Conservation (phyloP, 2,888 invertebrate genomes). For the Drosophila monieri region DNA sequence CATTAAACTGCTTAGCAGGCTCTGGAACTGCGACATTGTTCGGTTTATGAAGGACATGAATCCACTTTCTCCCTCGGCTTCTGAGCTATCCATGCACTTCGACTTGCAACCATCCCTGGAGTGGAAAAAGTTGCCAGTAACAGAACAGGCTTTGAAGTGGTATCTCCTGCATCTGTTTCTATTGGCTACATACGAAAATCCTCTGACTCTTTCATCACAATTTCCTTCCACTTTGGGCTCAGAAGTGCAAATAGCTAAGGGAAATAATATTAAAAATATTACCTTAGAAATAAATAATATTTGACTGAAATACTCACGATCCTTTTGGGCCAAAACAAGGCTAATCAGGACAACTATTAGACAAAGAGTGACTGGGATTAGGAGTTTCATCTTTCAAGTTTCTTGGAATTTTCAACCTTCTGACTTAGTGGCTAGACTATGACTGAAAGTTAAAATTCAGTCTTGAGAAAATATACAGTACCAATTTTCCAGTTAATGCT, state of each 20-base stretch:
- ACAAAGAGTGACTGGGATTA: neutral
- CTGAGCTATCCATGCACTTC: neutral
- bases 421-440: neutral
- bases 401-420: neutral
- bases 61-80: neutral
- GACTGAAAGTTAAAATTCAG: neutral
- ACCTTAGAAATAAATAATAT: neutral
- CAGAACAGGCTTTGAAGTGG: neutral
- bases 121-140: neutral
- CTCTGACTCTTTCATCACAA: slow-evolving; percentile 1
- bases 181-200: neutral
- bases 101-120: neutral
- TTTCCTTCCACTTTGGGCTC: neutral
- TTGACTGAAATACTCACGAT: neutral
- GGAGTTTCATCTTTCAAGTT: neutral
- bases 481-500: neutral
- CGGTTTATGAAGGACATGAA: neutral
- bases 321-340: slow-evolving; percentile 1
- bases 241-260: neutral
- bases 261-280: neutral
- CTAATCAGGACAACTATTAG: neutral
- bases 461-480: neutral
- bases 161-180: neutral
- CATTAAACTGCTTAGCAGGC: neutral
- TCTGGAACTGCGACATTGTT: neutral